A percentile compares a stretch with the other conserved stretches of the same genome.
Conservation (phyloP, 2,888 invertebrate species). For the Dynastes maya region DNA sequence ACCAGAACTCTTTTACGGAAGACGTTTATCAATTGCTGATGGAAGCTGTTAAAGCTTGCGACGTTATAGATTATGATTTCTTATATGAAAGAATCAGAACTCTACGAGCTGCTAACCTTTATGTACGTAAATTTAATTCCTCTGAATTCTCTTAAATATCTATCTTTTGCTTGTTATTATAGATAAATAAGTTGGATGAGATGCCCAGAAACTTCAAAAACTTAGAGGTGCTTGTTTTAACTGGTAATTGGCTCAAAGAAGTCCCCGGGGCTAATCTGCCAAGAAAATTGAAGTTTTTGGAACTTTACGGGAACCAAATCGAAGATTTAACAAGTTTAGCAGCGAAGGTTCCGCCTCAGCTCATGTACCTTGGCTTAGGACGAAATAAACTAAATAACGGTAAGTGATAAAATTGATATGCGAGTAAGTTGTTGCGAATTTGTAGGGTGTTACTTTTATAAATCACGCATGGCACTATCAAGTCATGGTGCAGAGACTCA, state of each 20-base stretch:
- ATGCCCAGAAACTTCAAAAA: conserved; percentile 65
- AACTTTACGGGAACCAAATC: conserved; percentile 72
- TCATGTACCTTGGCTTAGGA: conserved; percentile 73
- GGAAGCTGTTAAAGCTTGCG: conserved; percentile 58
- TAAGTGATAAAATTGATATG: conserved; percentile 57
- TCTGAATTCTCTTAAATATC: background rate
- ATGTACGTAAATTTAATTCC: conserved; percentile 57
- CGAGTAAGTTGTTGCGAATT: background rate
- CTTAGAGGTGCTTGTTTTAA: conserved; percentile 70
- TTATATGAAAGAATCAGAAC: conserved; percentile 58
- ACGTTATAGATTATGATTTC: conserved; percentile 60
- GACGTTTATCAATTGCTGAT: conserved; percentile 59
- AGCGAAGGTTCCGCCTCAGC: conserved; percentile 65
- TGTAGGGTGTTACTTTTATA: too few relatives aligned
- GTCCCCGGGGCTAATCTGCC: conserved; percentile 69
- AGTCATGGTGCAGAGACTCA: too few relatives aligned
- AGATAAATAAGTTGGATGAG: conserved; percentile 67
- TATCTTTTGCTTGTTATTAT: conserved; percentile 55
- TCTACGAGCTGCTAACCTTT: conserved; percentile 60
- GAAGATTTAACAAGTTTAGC: conserved; percentile 65
- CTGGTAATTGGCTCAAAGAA: conserved; percentile 68
- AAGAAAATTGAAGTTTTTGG: conserved; percentile 68
- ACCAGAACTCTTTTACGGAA: conserved; percentile 59
- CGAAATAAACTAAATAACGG: conserved; percentile 69
- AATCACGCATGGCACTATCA: too few relatives aligned